phyloP scores from a whole-genome alignment of 2,797 vertebrate species.

The Oryzias sinensis region DNA sequence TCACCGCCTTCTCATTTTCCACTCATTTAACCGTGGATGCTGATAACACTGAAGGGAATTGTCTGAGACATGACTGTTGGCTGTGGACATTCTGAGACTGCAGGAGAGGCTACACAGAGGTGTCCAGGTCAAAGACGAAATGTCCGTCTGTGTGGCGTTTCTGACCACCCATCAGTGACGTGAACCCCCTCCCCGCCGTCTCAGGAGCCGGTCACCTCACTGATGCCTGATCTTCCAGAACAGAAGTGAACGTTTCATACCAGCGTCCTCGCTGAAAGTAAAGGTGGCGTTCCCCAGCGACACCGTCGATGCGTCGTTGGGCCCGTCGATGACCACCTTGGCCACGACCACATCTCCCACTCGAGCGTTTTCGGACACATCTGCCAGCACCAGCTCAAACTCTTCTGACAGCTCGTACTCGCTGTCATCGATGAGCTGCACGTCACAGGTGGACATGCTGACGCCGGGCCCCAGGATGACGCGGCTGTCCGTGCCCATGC shows the following conservation, averaged over 20 bases:
- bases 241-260: slow-evolving; percentile 60
- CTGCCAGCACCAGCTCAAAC: slow-evolving; percentile 87
- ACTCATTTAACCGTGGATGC: neutral
- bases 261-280: slow-evolving; percentile 90
- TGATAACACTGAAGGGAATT: slow-evolving; percentile 3
- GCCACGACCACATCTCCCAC: slow-evolving; percentile 78
- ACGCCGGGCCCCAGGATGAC: slow-evolving; percentile 86
- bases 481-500: slow-evolving; percentile 80
- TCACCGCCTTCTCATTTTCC: neutral
- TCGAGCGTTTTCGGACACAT: slow-evolving; percentile 85
- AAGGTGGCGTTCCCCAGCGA: slow-evolving; percentile 87
- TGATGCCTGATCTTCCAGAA: no score
- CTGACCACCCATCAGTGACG: no score
- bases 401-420: slow-evolving; percentile 97
- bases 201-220: no score
- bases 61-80: neutral
- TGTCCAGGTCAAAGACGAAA: neutral
- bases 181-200: no score
- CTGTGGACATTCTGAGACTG: neutral
- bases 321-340: slow-evolving; percentile 87
- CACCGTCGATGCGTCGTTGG: slow-evolving; percentile 92
- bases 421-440: slow-evolving; percentile 91
- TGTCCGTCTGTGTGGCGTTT: no score
- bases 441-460: slow-evolving; percentile 85
- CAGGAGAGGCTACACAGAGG: neutral